Conservation (phyloP, 2,113 vertebrate genomes). For the Rhizomys pruinosus region DNA sequence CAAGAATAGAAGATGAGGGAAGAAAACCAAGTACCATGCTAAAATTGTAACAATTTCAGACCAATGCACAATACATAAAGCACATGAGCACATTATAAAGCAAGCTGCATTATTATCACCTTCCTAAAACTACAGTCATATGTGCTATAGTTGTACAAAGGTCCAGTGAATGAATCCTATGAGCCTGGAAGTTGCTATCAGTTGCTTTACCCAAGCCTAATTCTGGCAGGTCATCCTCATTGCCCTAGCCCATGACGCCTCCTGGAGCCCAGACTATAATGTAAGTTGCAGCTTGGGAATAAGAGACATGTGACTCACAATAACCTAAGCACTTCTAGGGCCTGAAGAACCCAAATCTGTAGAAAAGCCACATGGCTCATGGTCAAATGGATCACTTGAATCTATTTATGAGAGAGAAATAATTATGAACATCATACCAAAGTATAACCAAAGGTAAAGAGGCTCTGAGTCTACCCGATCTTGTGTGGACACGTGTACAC, state of each 20-base stretch:
- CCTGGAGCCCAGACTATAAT: background rate
- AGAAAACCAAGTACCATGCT: background rate
- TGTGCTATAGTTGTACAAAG: background rate
- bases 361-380: background rate
- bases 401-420: background rate
- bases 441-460: background rate
- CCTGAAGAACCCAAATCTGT: background rate
- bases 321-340: background rate
- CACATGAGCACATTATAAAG: background rate
- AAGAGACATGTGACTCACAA: background rate
- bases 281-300: background rate
- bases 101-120: background rate
- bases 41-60: constrained; percentile 1
- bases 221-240: background rate
- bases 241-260: background rate
- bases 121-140: background rate
- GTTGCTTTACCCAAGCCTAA: background rate
- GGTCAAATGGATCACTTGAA: background rate
- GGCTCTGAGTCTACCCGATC: background rate
- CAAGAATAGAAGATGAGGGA: background rate
- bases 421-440: background rate
- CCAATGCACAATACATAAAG: background rate
- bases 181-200: background rate
- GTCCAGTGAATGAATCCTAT: background rate
- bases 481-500: too few relatives aligned